These are phyloP conservation scores for Merluccius polli DNA, from an alignment of 2,797 vertebrate genomes.

Conservation along the genomic window DNA sequence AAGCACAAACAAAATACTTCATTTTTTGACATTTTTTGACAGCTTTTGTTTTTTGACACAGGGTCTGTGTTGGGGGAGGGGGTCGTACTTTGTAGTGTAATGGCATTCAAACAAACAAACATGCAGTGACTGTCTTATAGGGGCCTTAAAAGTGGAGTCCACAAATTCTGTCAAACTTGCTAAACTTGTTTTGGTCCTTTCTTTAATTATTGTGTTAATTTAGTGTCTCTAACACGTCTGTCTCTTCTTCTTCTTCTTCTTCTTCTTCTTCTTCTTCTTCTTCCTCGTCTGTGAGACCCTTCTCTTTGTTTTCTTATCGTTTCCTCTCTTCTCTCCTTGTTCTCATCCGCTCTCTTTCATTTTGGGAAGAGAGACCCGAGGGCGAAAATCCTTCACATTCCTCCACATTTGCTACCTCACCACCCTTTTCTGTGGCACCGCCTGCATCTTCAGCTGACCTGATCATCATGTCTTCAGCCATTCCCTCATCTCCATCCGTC, in stretches of 20 bases:
- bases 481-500: constrained; percentile 3
- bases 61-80: neutral
- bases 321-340: neutral
- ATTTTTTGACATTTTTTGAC: neutral
- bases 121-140: too few relatives aligned
- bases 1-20: neutral
- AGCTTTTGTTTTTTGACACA: neutral
- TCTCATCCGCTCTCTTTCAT: neutral
- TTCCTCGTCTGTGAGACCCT: neutral
- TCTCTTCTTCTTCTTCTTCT: neutral
- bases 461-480: neutral
- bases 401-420: constrained; percentile 23
- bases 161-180: too few relatives aligned
- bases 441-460: constrained; percentile 14
- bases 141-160: too few relatives aligned
- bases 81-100: neutral
- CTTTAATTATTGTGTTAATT: neutral
- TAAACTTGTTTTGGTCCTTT: neutral
- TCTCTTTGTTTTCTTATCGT: neutral
- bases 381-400: constrained; percentile 10
- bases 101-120: neutral
- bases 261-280: neutral
- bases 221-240: neutral
- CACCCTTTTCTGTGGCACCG: constrained; percentile 24
- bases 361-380: constrained; percentile 6